Conservation (phyloP, 2,888 invertebrate genomes). For the Tenthredo distinguenda region DNA sequence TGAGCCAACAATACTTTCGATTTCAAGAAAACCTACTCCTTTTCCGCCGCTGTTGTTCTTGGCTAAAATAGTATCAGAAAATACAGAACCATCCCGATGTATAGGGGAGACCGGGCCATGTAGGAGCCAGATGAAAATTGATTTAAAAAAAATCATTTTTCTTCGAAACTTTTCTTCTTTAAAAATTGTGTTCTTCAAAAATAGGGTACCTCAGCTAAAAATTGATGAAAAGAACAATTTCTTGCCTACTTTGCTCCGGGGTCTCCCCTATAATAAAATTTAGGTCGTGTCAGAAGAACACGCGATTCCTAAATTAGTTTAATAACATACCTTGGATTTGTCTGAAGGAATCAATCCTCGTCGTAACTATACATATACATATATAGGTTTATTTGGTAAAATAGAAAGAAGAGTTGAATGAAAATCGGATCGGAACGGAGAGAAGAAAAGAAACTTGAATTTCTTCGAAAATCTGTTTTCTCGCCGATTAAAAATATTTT, state of each 20-base stretch:
- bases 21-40: not conserved
- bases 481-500: not conserved
- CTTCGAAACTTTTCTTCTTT: no score
- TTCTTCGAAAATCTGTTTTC: not conserved
- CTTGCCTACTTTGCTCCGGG: no score
- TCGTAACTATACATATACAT: not conserved
- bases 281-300: not conserved
- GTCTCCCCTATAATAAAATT: not conserved
- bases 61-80: not conserved
- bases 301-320: slow-evolving; percentile 30
- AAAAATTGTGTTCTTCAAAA: no score
- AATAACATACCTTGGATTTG: not conserved
- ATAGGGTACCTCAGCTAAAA: no score
- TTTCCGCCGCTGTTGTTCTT: not conserved
- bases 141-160: no score
- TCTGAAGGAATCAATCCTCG: not conserved
- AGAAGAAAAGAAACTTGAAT: not conserved
- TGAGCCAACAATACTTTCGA: not conserved
- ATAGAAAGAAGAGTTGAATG: not conserved
- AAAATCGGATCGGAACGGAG: no score
- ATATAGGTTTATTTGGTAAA: not conserved
- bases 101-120: no score
- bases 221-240: no score
- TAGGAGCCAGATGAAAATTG: no score
- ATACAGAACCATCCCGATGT: not conserved